Percentiles rank a stretch among this genome's conserved stretches.
phyloP scores from a whole-genome alignment of 2,888 invertebrate genomes.

The Desoria tigrina region DNA sequence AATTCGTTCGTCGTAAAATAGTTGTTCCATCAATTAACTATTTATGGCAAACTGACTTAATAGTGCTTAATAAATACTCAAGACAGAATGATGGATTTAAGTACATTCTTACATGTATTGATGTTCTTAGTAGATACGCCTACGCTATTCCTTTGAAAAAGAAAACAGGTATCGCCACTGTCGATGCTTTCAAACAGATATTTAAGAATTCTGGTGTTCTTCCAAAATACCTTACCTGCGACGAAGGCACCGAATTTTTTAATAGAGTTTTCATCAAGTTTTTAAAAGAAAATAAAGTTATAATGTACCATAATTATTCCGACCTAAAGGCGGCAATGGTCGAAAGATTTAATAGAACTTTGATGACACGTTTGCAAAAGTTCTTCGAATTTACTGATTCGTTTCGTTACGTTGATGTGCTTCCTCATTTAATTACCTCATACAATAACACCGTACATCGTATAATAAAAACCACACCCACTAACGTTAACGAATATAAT shows the following conservation, averaged over 20 bases:
- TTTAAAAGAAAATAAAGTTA: conserved; percentile 16
- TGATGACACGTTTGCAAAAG: conserved; percentile 9
- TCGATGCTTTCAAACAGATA: conserved; percentile 30
- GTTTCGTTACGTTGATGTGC: conserved; percentile 22
- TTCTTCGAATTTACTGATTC: conserved; percentile 16
- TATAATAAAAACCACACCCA: conserved; percentile 21
- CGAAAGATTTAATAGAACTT: conserved; percentile 41
- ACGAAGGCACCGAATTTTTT: conserved; percentile 35
- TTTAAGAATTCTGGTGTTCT: conserved; percentile 2
- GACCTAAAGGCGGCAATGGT: conserved; percentile 29
- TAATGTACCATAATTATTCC: conserved; percentile 31
- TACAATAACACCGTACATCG: conserved; percentile 26
- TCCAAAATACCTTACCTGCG: conserved; percentile 24
- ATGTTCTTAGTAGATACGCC: conserved; percentile 41
- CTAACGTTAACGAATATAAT: conserved; percentile 14
- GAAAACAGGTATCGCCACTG: conserved; percentile 27
- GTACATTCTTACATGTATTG: too few relatives aligned
- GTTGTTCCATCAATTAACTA: conserved; percentile 21
- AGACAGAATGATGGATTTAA: conserved; percentile 22
- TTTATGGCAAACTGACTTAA: conserved; percentile 30
- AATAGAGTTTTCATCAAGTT: neutral
- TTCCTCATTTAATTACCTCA: conserved; percentile 23
- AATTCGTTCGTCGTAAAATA: neutral
- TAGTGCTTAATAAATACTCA: conserved; percentile 20
- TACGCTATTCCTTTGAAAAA: conserved; percentile 37